These are phyloP conservation scores for Paradoxurus hermaphroditus DNA, from an alignment of 2,113 vertebrate species.

Conservation along the genomic window DNA sequence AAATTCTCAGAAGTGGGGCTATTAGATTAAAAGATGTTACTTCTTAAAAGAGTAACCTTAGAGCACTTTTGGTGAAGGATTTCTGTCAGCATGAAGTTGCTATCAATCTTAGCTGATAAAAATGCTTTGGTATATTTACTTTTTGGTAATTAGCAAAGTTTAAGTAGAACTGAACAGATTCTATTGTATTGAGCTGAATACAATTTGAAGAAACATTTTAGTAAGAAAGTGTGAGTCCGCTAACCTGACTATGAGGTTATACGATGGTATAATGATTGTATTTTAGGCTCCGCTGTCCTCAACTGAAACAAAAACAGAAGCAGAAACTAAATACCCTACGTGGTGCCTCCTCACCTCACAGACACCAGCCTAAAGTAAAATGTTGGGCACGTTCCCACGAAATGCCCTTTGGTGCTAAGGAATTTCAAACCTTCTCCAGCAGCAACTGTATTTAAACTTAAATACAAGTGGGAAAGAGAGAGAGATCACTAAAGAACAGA, in stretches of 20 bases:
- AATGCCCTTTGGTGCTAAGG: not conserved
- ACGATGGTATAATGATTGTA: not conserved
- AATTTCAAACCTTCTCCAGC: not conserved
- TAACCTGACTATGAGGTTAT: not conserved
- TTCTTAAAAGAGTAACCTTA: not conserved
- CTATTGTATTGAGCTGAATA: not conserved
- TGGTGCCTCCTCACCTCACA: not conserved
- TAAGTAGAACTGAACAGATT: not conserved
- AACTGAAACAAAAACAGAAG: not conserved
- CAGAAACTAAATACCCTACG: not conserved
- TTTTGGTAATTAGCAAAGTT: not conserved
- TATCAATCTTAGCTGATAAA: not conserved
- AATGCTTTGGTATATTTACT: not conserved
- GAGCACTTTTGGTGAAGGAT: not conserved
- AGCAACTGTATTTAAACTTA: conserved; percentile 13
- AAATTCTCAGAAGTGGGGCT: not conserved
- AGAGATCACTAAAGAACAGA: conserved; percentile 33
- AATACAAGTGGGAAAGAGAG: not conserved
- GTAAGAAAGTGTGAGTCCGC: not conserved
- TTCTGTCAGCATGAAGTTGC: not conserved
- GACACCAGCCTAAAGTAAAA: not conserved
- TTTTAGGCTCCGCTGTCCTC: not conserved
- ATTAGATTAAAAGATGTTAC: not conserved
- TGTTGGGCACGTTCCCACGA: not conserved
- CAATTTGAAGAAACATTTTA: not conserved